Base-by-base conservation (phyloP, 2,113 vertebrate species). In the Anolis carolinensis region DNA sequence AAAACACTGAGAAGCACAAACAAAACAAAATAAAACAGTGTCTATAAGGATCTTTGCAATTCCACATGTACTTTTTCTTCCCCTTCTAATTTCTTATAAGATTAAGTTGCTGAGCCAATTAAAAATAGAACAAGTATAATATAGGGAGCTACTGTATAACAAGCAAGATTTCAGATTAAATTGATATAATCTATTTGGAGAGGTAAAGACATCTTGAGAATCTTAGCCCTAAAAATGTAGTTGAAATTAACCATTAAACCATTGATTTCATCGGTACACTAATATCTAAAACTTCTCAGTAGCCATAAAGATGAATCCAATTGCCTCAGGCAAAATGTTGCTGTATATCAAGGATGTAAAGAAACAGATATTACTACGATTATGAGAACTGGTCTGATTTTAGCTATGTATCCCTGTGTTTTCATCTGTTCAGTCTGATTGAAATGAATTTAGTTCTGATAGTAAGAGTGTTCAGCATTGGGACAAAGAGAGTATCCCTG, bases 61-160 rank as follows among this genome's bases (percentile, higher is more conserved):
- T 76, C 34, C 78, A 86, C 79, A 7, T 1, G 1, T 52, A 0
- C 9, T 20, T 89, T 81, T 23, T 87, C 83, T 82, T 55, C 89
- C 34, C 67, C 1, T 25, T 79, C 27, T 62, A 86, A 0, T 65
- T 89, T 5, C 21, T 52, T 59, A 74, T 77, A 86, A 71, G 32
- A 78, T 68, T 85, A 55, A 67, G 67, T 62, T 62, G 72, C 62
- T 72, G 18, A 72, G 30, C 30, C 34, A 72, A 78, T 77, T 87
- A 67, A 55, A 93, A 71, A 0, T 75, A 89, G 67, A 63, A 79
- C 84, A 73, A 62, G 25, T 13, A 71, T 34, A 79, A 79, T 79
- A 72, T 20, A 72, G 70, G 65, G 39, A 55, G 20, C 77, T 77
- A 34, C 30, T 68, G 62, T 34, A 9, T 25, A 70, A 20, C n/a